Base-by-base conservation (phyloP, 2,888 invertebrate genomes). In the Steinernema carpocapsae region DNA sequence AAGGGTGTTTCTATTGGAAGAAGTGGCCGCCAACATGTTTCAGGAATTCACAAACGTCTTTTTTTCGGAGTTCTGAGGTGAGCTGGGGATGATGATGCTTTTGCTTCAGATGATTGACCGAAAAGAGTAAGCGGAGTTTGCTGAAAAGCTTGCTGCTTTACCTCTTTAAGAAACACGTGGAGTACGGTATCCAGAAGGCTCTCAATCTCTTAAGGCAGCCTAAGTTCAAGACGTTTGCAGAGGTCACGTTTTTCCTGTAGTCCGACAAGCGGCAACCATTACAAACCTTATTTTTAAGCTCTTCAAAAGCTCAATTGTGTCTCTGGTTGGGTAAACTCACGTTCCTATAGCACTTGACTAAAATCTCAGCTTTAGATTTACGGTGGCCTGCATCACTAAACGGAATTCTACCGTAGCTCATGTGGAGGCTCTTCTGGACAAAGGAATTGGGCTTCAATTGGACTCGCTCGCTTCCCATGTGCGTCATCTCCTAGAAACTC, bases 1-100 rank as follows among this genome's bases (percentile, higher is more conserved):
- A 51, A 96, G 99, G 89, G 97, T 95, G 0, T 95, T 97, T 88
- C 91, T 99, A 0, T 95, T 95, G 0, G 96, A 97, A 88, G 94
- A 95, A 87, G 91, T 97, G 1, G 95, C 95, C 0, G 94, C 94
- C 80, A 93, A 92, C 84, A 91, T 97, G 86, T 89, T 99, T 51
- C 94, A 94, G 87, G 90, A 90, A 75, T 93, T 94, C 0, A 94
- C 94, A 88, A 92, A 93, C 46, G 94, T n/a, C 96, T 0, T 93
- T 97, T 82, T 76, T 72, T 24, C 71, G 80, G 45, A 79, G 81
- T 92, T 93, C 81, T 91, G 97, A 76, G 86, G 92, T 93, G 12
- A 46, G 7, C 32, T 14, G 45, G 12, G 71, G 70, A 45, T 70
- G 24, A 24, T 1, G 32, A 37, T 45, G 22, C 4, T 14, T 43